phyloP scores from a whole-genome alignment of 2,797 vertebrate species.

The Synaphobranchus kaupii region DNA sequence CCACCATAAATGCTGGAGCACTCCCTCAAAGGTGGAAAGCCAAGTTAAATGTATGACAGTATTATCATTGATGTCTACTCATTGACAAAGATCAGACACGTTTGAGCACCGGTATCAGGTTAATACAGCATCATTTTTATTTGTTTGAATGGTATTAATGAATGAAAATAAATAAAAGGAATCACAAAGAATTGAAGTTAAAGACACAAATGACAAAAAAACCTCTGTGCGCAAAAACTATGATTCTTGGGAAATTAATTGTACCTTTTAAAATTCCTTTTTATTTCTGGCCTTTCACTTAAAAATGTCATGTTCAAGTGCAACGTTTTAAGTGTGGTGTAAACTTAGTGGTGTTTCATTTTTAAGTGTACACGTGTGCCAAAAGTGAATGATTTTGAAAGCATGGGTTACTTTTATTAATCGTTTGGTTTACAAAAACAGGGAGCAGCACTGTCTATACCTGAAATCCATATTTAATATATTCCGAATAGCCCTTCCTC shows the following conservation, averaged over 20 bases:
- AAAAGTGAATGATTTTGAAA: conserved; percentile 11
- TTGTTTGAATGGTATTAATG: conserved; percentile 70
- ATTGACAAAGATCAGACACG: conserved; percentile 35
- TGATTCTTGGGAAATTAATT: conserved; percentile 46
- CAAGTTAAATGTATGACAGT: neutral
- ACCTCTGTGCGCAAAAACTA: conserved; percentile 41
- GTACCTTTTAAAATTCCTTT: conserved; percentile 42
- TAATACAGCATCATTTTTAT: conserved; percentile 64
- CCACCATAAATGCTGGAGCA: neutral
- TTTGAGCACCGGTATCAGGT: conserved; percentile 31
- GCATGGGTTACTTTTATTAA: conserved; percentile 40
- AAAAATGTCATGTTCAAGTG: conserved; percentile 63
- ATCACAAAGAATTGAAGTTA: conserved; percentile 59
- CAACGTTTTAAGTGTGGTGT: conserved; percentile 50
- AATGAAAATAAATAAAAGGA: conserved; percentile 57
- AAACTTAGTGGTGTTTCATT: conserved; percentile 25
- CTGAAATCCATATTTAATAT: conserved; percentile 27
- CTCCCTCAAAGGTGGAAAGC: neutral
- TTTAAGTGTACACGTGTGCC: conserved; percentile 23
- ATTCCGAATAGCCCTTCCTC: conserved; percentile 43
- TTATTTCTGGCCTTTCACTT: conserved; percentile 50
- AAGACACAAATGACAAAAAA: conserved; percentile 49
- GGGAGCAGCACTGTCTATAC: conserved; percentile 37
- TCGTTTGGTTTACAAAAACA: conserved; percentile 45
- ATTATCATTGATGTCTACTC: neutral